Base-by-base conservation (phyloP, 2,113 vertebrate genomes). In the Acanthisitta chloris region DNA sequence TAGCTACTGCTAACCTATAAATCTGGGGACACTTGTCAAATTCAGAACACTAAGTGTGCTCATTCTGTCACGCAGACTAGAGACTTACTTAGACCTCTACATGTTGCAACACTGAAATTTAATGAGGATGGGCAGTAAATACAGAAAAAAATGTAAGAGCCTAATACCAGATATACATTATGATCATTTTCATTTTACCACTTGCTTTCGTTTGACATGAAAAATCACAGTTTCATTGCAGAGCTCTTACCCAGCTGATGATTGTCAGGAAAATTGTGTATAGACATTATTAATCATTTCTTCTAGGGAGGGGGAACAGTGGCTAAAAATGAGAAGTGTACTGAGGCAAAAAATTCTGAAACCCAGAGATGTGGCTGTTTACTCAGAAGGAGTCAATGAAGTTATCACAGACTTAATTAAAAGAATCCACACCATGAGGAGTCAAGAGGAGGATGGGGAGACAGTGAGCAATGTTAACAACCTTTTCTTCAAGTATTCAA, bases 401-500 rank as follows among this genome's bases (percentile, higher is more conserved):
- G 99, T 99, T 71, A 98, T 99, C 51, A 92, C 94, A 12, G 99
- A 99, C 94, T 97, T 99, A 87, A 97, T 99, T 84, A 97, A 97
- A 88, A 98, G 98, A 97, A 98, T 99, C 65, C 54, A 91, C 36
- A 79, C 78, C 11, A 96, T 99, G n/a, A 98, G 98, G 73, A 90
- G 73, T 86, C 95, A 98, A 96, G 97, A 98, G 55, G 79, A 95
- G 0, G 98, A 99, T 54, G 98, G 98, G 17, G 97, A 97, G 65
- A 99, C 98, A 3, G 98, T 99, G 80, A 87, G 88, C 91, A 98
- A 99, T 64, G 90, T 99, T 72, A 99, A 99, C 78, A 98, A 98
- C 64, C 98, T 99, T 86, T 99, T 99, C 98, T 99, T 99, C 97
- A 99, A 99, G 90, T 99, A 99, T 55, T 98, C 99, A 25, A 99